Evolutionary conservation across 2,797 vertebrate genomes (phyloP), one percentile per base, ranked within the genome.

Genomic region (Takifugu ocellatus): DNA sequence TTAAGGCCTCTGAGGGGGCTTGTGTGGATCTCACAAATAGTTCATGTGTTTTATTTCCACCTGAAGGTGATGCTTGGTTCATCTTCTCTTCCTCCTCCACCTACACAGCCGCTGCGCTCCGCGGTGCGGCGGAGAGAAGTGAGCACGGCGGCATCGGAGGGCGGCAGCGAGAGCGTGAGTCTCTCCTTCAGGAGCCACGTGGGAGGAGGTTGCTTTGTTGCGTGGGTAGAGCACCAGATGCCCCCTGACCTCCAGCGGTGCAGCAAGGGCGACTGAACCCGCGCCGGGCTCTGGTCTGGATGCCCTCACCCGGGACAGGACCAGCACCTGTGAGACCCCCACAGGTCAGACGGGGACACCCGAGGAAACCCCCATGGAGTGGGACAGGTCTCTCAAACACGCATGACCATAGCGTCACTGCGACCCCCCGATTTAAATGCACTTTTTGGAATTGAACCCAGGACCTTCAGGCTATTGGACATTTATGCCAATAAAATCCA

Each of bases 81-180:
- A 49, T 51, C 36, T 56, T 55, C 27, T 49, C 53, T 5, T 66
- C 55, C 27, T 56, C 44, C 21, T 55, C 51, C 66, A 50, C 70
- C 70, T 36, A 70, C 70, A 46, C 59, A 46, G 43, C 39, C 46
- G 65, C 49, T n/a, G 2, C 55, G 45, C n/a, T 54, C 27, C 0
- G 55, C 43, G 50, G 36, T 61, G 26, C 43, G 54, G 36, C 43
- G 54, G 36, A 29, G 48, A 57, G 54, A 72, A 61, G 31, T 33
- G 56, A 61, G 56, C 52, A 58, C 56, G 46, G 17, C 29, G 42
- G 54, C 21, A 73, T 79, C 54, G 59, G 59, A 68, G 51, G 53
- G 42, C 36, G 59, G 64, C 57, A 56, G 43, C 47, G 46, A 45
- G 57, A 55, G 55, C 60, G 56, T 27, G 49, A 58, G 49, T 61